Base-by-base conservation (phyloP, 2,113 vertebrate genomes). In the Chaenocephalus aceratus region DNA sequence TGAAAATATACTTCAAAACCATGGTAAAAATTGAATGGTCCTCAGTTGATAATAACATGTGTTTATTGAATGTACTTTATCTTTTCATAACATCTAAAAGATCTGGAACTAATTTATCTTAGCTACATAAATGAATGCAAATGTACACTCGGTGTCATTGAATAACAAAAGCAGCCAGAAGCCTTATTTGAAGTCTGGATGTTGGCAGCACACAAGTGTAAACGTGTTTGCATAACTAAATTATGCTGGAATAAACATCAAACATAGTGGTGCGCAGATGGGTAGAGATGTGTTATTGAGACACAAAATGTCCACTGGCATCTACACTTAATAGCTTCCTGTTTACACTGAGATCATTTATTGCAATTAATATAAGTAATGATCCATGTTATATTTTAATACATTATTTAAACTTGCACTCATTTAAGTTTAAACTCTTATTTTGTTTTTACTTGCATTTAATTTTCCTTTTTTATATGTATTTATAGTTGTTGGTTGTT, bases 211-310 rank as follows among this genome's bases (percentile, higher is more conserved):
- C 52, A 79, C 23, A 77, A 62, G 23, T 70, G 54, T 13, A 58
- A 77, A 72, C 45, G 57, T 60, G 46, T 71, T 80, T 75, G 85
- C 69, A 60, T 67, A 54, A 54, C 21, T 56, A 69, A 86, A 72
- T 72, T 59, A 81, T 72, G 14, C 77, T 12, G 54, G 57, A 57
- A 62, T 59, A 74, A 70, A 77, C 58, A 72, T 88, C 64, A 74
- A 81, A 74, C 8, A 9, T 57, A 48, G 68, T 46, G 16, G 44
- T 51, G 45, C 59, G 65, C 69, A 67, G 45, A 81, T 67, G 21
- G 68, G 36, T 36, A 18, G 48, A 53, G 80, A 64, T 64, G n/a
- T 36, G 12, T 60, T 34, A 36, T 48, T 59, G 49, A 64, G 48
- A 52, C 9, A 73, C 5, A 56, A 58, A 70, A 56, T 34, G 7